Percentiles rank a stretch among this genome's conserved stretches.
Conservation (phyloP, 2,113 vertebrate species). For the Saguinus imperator region DNA sequence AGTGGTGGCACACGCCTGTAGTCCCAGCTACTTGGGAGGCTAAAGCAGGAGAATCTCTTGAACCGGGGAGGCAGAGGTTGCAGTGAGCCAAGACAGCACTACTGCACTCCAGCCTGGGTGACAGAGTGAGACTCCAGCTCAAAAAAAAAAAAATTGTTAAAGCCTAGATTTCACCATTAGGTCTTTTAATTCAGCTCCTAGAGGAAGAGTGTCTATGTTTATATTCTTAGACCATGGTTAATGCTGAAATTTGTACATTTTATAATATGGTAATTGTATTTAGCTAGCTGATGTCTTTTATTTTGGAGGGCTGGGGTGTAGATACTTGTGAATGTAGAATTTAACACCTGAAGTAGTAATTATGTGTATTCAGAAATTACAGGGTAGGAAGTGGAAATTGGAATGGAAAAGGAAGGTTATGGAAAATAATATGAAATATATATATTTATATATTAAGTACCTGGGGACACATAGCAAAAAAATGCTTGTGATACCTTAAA, state of each 20-base stretch:
- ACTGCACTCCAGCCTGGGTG: too few species aligned
- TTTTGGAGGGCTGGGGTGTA: conserved; percentile 76
- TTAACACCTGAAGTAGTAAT: conserved; percentile 81
- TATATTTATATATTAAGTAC: conserved; percentile 65
- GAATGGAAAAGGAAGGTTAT: conserved; percentile 75
- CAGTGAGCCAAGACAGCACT: too few species aligned
- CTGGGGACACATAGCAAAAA: conserved; percentile 66
- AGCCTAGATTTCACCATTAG: conserved; percentile 32
- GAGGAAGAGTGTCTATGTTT: conserved; percentile 49
- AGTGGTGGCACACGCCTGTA: too few species aligned
- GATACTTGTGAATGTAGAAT: conserved; percentile 71
- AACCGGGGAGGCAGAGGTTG: too few species aligned
- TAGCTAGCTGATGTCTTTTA: conserved; percentile 78
- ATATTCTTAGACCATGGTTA: conserved; percentile 66
- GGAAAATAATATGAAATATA: conserved; percentile 72
- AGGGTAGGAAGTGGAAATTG: conserved; percentile 76
- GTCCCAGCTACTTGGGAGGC: too few species aligned
- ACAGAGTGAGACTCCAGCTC: too few species aligned
- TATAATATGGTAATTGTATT: conserved; percentile 78
- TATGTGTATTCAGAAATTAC: conserved; percentile 80
- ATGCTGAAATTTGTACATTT: conserved; percentile 77
- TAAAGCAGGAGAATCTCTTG: too few species aligned
- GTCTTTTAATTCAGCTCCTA: conserved; percentile 40
- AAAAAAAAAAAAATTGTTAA: conserved; percentile 50
- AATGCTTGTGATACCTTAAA: conserved; percentile 61